Percentiles rank a stretch among this genome's conserved stretches.
Conservation (phyloP, 2,888 invertebrate species). For the Zygogramma bicolorata region DNA sequence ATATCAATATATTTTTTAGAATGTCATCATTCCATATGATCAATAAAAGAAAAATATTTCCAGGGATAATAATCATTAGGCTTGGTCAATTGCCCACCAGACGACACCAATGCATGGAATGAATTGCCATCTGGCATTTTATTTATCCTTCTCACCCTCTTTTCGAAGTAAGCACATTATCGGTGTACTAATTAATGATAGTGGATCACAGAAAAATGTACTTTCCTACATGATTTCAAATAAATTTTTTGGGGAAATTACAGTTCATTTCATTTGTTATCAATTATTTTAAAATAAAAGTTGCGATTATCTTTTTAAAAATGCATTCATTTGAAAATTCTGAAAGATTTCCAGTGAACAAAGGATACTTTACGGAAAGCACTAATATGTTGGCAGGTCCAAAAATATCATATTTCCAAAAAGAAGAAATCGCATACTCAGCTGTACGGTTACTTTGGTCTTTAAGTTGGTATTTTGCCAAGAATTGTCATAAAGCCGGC, state of each 20-base stretch:
- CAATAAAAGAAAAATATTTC: not conserved
- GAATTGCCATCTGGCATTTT: not conserved
- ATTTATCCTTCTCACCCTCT: not conserved
- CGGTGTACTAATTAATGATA: too few relatives aligned
- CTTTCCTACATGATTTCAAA: too few relatives aligned
- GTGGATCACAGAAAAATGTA: too few relatives aligned
- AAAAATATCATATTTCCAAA: not conserved
- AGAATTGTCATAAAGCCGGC: not conserved
- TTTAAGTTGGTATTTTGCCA: not conserved
- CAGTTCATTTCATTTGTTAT: too few relatives aligned
- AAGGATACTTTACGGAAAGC: not conserved
- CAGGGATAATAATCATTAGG: too few relatives aligned
- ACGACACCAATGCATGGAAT: not conserved
- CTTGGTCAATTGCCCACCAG: not conserved
- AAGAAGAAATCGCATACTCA: not conserved
- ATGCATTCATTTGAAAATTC: too few relatives aligned
- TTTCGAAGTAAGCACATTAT: not conserved
- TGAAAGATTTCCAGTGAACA: too few relatives aligned
- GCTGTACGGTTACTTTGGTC: not conserved
- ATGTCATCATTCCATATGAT: too few relatives aligned
- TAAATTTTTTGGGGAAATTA: too few relatives aligned
- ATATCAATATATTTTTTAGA: too few relatives aligned
- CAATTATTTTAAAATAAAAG: too few relatives aligned
- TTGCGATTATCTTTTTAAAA: too few relatives aligned
- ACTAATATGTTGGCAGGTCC: not conserved